phyloP scores from a whole-genome alignment of 2,113 vertebrate species.

The Misgurnus mizolepis region DNA sequence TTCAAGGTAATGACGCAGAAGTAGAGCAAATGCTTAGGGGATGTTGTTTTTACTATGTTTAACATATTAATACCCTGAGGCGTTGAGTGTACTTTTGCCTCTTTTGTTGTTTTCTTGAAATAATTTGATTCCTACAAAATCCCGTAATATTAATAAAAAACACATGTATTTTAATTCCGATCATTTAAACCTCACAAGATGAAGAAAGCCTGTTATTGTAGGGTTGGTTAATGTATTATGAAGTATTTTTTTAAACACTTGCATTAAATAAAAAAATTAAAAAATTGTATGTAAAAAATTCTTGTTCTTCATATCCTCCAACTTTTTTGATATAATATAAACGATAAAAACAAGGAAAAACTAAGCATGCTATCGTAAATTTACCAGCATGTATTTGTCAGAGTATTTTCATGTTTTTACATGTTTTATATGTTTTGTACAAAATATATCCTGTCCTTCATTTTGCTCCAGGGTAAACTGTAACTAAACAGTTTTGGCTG shows the following conservation, averaged over 20 bases:
- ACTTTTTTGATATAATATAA: too few relatives aligned
- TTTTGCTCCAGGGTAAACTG: not conserved
- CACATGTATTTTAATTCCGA: not conserved
- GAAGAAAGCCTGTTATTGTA: not conserved
- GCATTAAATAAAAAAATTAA: too few relatives aligned
- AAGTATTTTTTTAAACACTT: too few relatives aligned
- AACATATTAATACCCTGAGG: not conserved
- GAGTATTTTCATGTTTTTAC: not conserved
- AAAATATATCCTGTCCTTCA: not conserved
- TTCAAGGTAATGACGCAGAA: not conserved
- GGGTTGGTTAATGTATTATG: not conserved
- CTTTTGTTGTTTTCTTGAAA: not conserved
- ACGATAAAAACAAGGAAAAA: too few relatives aligned
- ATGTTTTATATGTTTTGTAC: not conserved
- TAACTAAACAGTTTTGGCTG: not conserved
- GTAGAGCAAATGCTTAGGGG: not conserved
- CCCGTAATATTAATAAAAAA: not conserved
- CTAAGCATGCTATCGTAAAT: not conserved
- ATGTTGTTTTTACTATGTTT: constrained; percentile 10
- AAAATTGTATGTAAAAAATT: too few relatives aligned
- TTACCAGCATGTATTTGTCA: not conserved
- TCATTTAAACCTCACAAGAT: not conserved
- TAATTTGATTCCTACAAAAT: not conserved
- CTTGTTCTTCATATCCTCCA: too few relatives aligned
- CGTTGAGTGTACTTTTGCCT: constrained; percentile 11